Evolutionary conservation across 2,113 vertebrate species (phyloP), one percentile per base, ranked within the genome.

Genomic region (Ictalurus punctatus): DNA sequence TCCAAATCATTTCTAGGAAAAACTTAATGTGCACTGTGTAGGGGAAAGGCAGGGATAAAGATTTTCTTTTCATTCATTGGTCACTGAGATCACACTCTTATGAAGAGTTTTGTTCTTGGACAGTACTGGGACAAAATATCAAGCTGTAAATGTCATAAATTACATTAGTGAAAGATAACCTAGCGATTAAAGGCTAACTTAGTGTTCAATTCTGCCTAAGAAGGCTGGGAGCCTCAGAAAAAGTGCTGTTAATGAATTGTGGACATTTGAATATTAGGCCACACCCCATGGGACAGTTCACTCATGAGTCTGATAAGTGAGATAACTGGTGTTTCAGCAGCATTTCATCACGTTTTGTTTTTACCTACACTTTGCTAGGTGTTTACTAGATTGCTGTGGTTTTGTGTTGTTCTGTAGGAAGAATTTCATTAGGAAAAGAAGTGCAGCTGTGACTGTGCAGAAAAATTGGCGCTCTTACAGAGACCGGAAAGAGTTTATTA

Each of bases 371-470:
- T 48, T 78, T 52, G 10, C 25, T 17, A 23, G 23, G 2, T 52
- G 37, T 14, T 17, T n/a, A 80, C 9, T 30, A 19, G 78, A 56
- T 7, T 27, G 1, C 48, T 56, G 52, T 65, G 4, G 21, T 82
- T 88, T 3, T 17, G 8, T 37, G 17, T 88, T 90, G 37, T 85
- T 87, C 90, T 95, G 76, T 86, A 99, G 98, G 93, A 96, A 94
- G 92, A 92, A 90, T 83, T 99, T 98, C 92, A 89, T 99, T 92
- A 95, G 88, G 86, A 97, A 97, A 94, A 96, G 93, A 86, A 92
- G 1, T 4, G 96, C 97, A 37, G 97, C 96, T 16, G 86, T 97
- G 90, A 94, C 95, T 84, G 88, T 99, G 90, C 98, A 99, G 95
- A 96, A 92, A 63, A n/a, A 89, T 30, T 99, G 98, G 98, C 93